Base-by-base conservation (phyloP, 2,113 vertebrate species). In the Tachuris rubrigastra region DNA sequence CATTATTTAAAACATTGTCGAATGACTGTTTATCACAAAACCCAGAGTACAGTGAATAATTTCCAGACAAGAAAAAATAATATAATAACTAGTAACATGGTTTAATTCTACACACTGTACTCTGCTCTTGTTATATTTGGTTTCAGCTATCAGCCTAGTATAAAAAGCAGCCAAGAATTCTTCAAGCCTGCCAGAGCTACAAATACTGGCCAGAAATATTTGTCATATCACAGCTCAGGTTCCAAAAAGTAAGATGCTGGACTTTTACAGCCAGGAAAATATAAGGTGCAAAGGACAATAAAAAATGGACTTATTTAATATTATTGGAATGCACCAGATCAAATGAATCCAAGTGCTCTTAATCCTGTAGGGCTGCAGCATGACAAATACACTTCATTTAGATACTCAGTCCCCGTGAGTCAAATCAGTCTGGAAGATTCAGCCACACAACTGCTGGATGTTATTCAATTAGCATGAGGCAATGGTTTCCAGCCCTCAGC, bases 131-230 rank as follows among this genome's bases (percentile, higher is more conserved):
- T 92, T 96, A 75, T 78, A 92, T 75, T 85, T 89, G 85, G 85
- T 90, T 60, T 76, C 77, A 94, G 86, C 27, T 55, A 76, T 55
- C 71, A 90, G 87, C 85, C 77, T 92, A 56, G 77, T 68, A 62
- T 39, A 90, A 85, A 89, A 95, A 83, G 56, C 80, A 85, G 95
- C 93, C 96, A 96, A 96, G 84, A 93, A 95, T 82, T 83, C 86
- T 77, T 85, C 86, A 89, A 81, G 90, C 75, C 44, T 94, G 80
- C 83, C 89, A 93, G 77, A 88, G 39, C 69, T 79, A 85, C 89
- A 95, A 87, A 95, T 56, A 81, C 71, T 85, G 66, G 69, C 93
- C 90, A 96, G 63, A 95, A 95, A 88, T 94, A 73, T 42, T 39
- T 92, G 78, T 66, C 62, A 14, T 94, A 79, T 83, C 87, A 62